Conservation (phyloP, 2,888 invertebrate genomes). For the Acanthosepion lycidas region DNA sequence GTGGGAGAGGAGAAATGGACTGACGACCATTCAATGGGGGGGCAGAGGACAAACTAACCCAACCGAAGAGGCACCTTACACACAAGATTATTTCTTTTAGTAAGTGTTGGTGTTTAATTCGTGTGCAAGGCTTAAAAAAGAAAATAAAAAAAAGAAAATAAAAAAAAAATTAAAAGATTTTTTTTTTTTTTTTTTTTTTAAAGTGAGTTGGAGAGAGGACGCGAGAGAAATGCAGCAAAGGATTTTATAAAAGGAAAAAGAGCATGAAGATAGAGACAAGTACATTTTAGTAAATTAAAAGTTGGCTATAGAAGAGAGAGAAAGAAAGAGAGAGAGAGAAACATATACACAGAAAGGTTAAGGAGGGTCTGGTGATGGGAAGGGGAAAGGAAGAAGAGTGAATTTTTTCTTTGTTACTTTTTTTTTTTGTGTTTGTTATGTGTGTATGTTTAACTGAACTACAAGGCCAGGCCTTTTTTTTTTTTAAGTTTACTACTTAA, state of each 20-base stretch:
- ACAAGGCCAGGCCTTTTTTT: neutral
- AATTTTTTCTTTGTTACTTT: slow-evolving; percentile 42
- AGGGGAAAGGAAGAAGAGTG: slow-evolving; percentile 36
- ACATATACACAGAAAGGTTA: neutral
- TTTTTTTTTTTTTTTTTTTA: neutral
- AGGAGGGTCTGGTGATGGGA: slow-evolving; percentile 39
- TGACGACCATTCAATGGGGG: neutral
- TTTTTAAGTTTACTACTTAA: neutral
- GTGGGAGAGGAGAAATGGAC: neutral
- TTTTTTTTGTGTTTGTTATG: neutral
- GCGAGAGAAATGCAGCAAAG: neutral
- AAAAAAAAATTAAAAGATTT: too few species aligned
- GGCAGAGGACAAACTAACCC: slow-evolving; percentile 33
- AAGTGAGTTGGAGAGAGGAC: slow-evolving; percentile 20
- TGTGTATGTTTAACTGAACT: neutral
- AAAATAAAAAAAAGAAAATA: too few species aligned
- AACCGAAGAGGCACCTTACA: slow-evolving; percentile 47
- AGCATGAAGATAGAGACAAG: too few species aligned
- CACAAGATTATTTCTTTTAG: neutral
- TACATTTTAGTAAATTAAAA: neutral
- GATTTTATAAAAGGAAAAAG: neutral
- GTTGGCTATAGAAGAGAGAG: too few species aligned
- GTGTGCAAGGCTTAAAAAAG: neutral
- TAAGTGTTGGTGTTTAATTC: too few species aligned
- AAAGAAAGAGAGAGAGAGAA: neutral